phyloP scores from a whole-genome alignment of 2,113 vertebrate genomes.

The Brienomyrus longianalis region DNA sequence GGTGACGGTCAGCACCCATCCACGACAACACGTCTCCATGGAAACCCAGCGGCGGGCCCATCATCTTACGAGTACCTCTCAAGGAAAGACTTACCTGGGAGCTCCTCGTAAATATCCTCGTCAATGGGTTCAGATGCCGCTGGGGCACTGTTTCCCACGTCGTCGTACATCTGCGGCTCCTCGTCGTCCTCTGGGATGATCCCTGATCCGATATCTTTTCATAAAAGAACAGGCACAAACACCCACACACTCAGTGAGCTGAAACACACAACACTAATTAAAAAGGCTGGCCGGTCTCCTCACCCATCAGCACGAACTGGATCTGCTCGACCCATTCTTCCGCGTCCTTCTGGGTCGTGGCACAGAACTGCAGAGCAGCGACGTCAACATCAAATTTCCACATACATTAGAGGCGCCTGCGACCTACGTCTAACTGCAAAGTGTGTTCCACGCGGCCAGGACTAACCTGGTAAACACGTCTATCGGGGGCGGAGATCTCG shows the following conservation, averaged over 20 bases:
- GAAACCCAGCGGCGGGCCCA: neutral
- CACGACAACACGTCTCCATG: neutral
- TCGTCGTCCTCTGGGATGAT: slow-evolving; percentile 75
- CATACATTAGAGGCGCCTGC: neutral
- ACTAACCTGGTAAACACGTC: slow-evolving; percentile 87
- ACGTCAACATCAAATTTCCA: neutral
- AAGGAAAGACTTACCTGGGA: slow-evolving; percentile 67
- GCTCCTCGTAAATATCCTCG: slow-evolving; percentile 83
- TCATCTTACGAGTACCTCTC: neutral
- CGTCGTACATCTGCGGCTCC: slow-evolving; percentile 69
- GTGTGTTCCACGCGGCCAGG: neutral
- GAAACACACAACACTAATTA: neutral
- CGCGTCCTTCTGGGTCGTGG: slow-evolving; percentile 79
- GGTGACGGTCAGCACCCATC: neutral
- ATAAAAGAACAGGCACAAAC: neutral
- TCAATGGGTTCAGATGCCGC: slow-evolving; percentile 34
- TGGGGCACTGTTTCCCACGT: slow-evolving; percentile 51
- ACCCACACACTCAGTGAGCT: neutral
- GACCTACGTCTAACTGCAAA: neutral
- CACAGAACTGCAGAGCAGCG: slow-evolving; percentile 76
- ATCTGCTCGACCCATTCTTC: slow-evolving; percentile 91
- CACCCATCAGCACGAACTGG: slow-evolving; percentile 84
- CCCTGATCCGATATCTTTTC: slow-evolving; percentile 59
- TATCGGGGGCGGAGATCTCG: slow-evolving; percentile 90
- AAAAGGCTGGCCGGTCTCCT: slow-evolving; percentile 19